Percentiles rank a stretch among this genome's conserved stretches.
Conservation (phyloP, 2,113 vertebrate genomes). For the Orycteropus afer region DNA sequence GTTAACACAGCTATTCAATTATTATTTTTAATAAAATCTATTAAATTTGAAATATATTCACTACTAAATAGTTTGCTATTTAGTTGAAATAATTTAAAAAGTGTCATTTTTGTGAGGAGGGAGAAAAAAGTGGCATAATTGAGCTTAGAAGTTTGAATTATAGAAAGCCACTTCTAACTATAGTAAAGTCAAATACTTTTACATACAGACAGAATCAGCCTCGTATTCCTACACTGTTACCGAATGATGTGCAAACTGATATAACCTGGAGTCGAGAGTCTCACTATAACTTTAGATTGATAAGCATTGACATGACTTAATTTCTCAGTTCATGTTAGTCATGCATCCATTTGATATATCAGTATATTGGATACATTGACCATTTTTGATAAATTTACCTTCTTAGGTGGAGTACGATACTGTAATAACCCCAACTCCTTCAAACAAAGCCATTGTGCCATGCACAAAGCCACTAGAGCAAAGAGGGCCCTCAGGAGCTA, state of each 20-base stretch:
- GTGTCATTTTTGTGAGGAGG: not conserved
- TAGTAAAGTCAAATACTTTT: not conserved
- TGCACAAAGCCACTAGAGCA: not conserved
- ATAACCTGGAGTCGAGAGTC: not conserved
- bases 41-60: not conserved
- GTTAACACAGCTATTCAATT: not conserved
- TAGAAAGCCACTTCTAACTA: not conserved
- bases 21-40: not conserved
- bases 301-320: not conserved
- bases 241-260: not conserved
- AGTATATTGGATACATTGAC: not conserved
- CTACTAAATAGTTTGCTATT: not conserved
- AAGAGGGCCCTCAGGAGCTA: not conserved
- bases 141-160: not conserved
- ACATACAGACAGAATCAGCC: not conserved
- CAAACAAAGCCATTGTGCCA: not conserved
- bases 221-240: not conserved
- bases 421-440: not conserved
- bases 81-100: not conserved
- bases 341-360: not conserved
- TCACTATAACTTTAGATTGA: not conserved
- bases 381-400: not conserved
- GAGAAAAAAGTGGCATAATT: not conserved
- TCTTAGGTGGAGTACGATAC: not conserved
- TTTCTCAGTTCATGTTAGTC: not conserved